phyloP scores from a whole-genome alignment of 2,888 invertebrate species.

The Atethmia centrago region DNA sequence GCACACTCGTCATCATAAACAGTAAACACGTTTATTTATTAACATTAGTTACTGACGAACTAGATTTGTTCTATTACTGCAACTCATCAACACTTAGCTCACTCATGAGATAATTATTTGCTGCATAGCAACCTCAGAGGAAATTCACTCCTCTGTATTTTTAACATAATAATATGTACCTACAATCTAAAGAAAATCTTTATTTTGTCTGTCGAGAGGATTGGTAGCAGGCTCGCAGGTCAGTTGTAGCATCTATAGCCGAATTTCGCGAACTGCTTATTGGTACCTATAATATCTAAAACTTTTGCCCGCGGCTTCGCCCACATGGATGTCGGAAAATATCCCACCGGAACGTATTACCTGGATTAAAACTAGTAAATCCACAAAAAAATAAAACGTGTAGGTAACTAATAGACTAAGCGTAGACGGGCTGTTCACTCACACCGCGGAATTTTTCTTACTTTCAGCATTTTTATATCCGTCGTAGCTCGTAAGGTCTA shows the following conservation, averaged over 20 bases:
- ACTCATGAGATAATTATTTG: neutral
- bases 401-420: no score
- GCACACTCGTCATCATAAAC: neutral
- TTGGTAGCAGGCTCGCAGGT: neutral
- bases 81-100: neutral
- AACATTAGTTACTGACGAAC: neutral
- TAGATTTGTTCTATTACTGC: neutral
- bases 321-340: no score
- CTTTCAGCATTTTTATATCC: no score
- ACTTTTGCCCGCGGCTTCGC: no score
- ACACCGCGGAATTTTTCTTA: no score
- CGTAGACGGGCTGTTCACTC: no score
- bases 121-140: neutral
- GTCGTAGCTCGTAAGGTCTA: no score
- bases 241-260: neutral
- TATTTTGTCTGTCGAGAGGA: neutral
- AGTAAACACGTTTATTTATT: constrained; percentile 9
- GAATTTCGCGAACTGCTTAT: no score
- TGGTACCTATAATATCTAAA: no score
- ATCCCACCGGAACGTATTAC: no score
- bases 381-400: no score
- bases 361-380: no score
- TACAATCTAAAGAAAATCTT: neutral
- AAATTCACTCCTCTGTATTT: neutral
- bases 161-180: neutral